A percentile compares a stretch with the other conserved stretches of the same genome.
Evolutionary conservation across 2,113 vertebrate species (phyloP).

Genomic region (Dicrurus megarhynchus): DNA sequence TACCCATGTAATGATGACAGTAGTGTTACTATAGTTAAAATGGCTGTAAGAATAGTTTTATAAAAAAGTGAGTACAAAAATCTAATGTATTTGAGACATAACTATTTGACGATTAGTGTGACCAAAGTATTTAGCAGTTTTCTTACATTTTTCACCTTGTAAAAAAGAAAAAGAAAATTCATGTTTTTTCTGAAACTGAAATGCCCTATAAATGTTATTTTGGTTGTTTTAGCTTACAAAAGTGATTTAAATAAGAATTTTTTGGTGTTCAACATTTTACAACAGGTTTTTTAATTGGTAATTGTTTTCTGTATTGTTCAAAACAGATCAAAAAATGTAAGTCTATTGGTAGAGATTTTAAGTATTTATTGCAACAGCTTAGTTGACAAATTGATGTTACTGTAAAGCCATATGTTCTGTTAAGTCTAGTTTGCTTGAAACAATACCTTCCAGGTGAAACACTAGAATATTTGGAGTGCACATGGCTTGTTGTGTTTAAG

Average conservation of each 20-base stretch:
- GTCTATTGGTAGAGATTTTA: conserved; percentile 85
- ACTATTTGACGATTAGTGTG: conserved; percentile 85
- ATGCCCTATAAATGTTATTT: conserved; percentile 75
- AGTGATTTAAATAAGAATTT: conserved; percentile 78
- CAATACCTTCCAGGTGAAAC: conserved; percentile 70
- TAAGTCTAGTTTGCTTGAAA: conserved; percentile 77
- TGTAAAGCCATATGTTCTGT: conserved; percentile 83
- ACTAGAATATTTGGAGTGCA: conserved; percentile 74
- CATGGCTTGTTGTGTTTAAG: conserved; percentile 74
- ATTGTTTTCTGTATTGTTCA: conserved; percentile 88
- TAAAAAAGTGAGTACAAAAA: conserved; percentile 95
- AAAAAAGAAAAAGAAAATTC: conserved; percentile 65
- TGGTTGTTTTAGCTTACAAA: conserved; percentile 79
- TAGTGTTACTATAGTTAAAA: conserved; percentile 93
- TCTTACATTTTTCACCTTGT: conserved; percentile 81
- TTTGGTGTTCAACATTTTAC: conserved; percentile 84
- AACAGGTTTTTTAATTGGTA: conserved; percentile 87
- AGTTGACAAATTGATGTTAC: conserved; percentile 78
- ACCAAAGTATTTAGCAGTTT: conserved; percentile 86
- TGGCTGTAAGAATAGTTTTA: conserved; percentile 99
- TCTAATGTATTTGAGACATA: conserved; percentile 84
- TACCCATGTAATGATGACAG: conserved; percentile 89
- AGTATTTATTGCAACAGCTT: conserved; percentile 90
- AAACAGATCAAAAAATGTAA: conserved; percentile 82
- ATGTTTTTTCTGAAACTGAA: conserved; percentile 73